phyloP scores from a whole-genome alignment of 53 echinoderm and acorn worm genomes.

The Apostichopus leukothele region DNA sequence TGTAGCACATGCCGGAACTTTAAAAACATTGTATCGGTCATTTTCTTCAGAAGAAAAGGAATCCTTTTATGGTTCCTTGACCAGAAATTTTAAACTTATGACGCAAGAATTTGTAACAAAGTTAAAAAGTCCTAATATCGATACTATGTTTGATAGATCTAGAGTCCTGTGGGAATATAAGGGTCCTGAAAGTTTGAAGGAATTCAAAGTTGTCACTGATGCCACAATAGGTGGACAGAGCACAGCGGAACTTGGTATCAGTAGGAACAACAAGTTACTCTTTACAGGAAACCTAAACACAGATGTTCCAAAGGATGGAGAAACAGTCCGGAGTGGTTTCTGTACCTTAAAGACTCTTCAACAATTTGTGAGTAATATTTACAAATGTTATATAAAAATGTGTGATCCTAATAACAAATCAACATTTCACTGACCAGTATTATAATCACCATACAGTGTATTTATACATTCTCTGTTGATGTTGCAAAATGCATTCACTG shows the following conservation, averaged over 20 bases:
- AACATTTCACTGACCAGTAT: no score
- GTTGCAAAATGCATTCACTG: no score
- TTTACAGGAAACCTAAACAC: slow-evolving; percentile 85
- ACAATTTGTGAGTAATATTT: slow-evolving; percentile 61
- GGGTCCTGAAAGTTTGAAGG: slow-evolving; percentile 68
- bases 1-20: neutral
- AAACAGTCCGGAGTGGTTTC: slow-evolving; percentile 89
- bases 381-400: no score
- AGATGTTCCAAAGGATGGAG: slow-evolving; percentile 81
- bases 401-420: no score
- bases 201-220: slow-evolving; percentile 74
- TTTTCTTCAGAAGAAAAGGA: slow-evolving; percentile 24
- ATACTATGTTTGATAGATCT: slow-evolving; percentile 72
- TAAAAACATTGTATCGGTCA: neutral
- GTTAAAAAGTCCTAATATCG: slow-evolving; percentile 67
- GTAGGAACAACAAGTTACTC: slow-evolving; percentile 85
- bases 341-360: slow-evolving; percentile 72
- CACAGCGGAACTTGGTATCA: slow-evolving; percentile 65
- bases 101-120: slow-evolving; percentile 67
- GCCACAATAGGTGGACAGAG: slow-evolving; percentile 80
- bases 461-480: no score
- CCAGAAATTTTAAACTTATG: slow-evolving; percentile 64
- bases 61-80: slow-evolving; percentile 35
- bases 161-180: slow-evolving; percentile 71
- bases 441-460: no score